A percentile compares a stretch with the other conserved stretches of the same genome.
phyloP scores from a whole-genome alignment of 2,113 vertebrate genomes.

The Nesogale talazaci region DNA sequence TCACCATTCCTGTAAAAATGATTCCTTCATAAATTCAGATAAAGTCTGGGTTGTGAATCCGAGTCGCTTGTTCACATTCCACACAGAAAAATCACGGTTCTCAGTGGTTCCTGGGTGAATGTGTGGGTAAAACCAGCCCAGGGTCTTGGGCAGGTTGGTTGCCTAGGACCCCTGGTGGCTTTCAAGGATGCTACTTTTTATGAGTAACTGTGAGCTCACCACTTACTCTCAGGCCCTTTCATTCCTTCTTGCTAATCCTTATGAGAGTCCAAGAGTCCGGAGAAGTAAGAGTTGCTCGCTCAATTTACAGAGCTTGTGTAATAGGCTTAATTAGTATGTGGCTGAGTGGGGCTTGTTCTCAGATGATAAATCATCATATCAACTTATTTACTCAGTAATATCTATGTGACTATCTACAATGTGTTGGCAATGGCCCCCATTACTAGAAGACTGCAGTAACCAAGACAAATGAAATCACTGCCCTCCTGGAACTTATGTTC shows the following conservation, averaged over 20 bases:
- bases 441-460: not conserved
- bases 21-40: not conserved
- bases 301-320: not conserved
- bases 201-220: not conserved
- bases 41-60: not conserved
- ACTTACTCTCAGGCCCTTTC: not conserved
- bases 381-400: not conserved
- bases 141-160: not conserved
- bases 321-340: not conserved
- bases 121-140: not conserved
- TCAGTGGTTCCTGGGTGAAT: not conserved
- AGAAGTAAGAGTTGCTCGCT: not conserved
- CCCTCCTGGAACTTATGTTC: not conserved
- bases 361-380: not conserved
- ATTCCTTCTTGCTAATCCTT: not conserved
- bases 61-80: not conserved
- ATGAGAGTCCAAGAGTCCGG: not conserved
- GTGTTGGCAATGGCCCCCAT: not conserved
- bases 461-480: not conserved
- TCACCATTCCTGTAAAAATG: not conserved
- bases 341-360: constrained; percentile 23
- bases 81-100: not conserved
- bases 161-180: not conserved
- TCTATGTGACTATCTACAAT: not conserved
- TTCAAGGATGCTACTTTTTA: not conserved